Evolutionary conservation across 2,888 invertebrate genomes (phyloP).

Genomic region (Polydesmus complanatus): DNA sequence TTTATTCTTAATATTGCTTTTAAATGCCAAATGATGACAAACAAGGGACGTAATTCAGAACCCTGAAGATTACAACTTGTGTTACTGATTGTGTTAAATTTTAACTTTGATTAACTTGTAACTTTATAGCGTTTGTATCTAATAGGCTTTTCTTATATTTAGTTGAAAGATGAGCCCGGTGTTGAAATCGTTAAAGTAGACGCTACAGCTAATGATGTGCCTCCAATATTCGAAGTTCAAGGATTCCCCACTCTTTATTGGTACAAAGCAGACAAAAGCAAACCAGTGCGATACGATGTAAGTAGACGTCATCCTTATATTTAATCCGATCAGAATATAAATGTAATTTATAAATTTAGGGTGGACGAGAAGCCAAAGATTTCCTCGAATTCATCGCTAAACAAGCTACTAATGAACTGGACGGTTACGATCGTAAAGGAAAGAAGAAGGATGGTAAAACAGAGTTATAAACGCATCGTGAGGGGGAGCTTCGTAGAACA

Average conservation of each 20-base stretch:
- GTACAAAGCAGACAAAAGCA: constrained; percentile 63
- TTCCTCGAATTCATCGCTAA: constrained; percentile 89
- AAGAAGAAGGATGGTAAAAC: constrained; percentile 40
- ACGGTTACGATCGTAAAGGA: constrained; percentile 74
- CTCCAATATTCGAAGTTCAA: constrained; percentile 71
- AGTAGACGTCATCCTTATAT: constrained; percentile 25
- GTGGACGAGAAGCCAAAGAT: constrained; percentile 83
- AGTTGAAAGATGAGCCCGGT: constrained; percentile 62
- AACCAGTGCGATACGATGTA: constrained; percentile 72
- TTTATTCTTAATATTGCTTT: constrained; percentile 1
- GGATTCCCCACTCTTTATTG: constrained; percentile 98
- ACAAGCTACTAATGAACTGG: constrained; percentile 75
- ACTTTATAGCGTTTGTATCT: constrained; percentile 1
- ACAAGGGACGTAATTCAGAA: background rate
- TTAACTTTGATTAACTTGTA: constrained; percentile 6
- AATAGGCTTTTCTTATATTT: constrained; percentile 21
- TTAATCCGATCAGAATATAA: no score
- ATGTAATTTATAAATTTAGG: no score
- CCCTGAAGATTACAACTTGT: background rate
- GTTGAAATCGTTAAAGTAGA: constrained; percentile 94
- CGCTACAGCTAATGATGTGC: constrained; percentile 96
- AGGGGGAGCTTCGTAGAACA: background rate
- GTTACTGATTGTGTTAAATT: background rate
- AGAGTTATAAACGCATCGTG: constrained; percentile 36
- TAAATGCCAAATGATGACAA: background rate